Percentiles rank a stretch among this genome's conserved stretches.
Evolutionary conservation across 2,888 invertebrate species (phyloP).

Genomic region (Tetramorium bicarinatum): DNA sequence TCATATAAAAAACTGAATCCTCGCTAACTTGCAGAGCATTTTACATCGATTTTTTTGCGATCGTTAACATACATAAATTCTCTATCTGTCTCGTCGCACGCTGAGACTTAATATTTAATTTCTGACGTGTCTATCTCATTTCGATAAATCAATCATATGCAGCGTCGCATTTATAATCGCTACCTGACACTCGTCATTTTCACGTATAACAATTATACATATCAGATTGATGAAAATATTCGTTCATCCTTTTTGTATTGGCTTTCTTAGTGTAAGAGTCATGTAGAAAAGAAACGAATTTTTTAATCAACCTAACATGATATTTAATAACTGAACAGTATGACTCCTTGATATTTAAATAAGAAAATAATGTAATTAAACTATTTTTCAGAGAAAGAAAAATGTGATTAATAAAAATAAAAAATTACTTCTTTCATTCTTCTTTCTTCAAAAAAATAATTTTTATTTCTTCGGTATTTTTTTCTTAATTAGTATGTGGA

Average conservation of each 20-base stretch:
- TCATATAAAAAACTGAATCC: constrained; percentile 51
- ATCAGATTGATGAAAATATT: constrained; percentile 14
- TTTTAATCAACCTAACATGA: constrained; percentile 3
- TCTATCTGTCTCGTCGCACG: constrained; percentile 9
- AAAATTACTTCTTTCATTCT: neutral
- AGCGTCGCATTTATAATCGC: neutral
- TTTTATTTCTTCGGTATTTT: neutral
- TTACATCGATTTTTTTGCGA: constrained; percentile 32
- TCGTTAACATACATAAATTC: constrained; percentile 25
- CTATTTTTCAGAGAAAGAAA: neutral
- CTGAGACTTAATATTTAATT: constrained; percentile 26
- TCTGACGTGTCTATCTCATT: neutral
- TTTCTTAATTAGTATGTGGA: neutral
- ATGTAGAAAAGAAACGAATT: neutral
- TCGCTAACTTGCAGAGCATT: constrained; percentile 9
- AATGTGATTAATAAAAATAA: neutral
- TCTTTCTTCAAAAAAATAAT: neutral
- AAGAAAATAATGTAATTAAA: neutral
- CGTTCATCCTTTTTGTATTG: neutral
- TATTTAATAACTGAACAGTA: neutral
- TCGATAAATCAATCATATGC: neutral
- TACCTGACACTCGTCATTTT: neutral
- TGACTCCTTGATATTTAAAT: neutral
- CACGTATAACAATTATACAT: constrained; percentile 3
- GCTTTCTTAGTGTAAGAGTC: neutral